A percentile compares a stretch with the other conserved stretches of the same genome.
Conservation (phyloP, 2,113 vertebrate species). For the Sprattus sprattus region DNA sequence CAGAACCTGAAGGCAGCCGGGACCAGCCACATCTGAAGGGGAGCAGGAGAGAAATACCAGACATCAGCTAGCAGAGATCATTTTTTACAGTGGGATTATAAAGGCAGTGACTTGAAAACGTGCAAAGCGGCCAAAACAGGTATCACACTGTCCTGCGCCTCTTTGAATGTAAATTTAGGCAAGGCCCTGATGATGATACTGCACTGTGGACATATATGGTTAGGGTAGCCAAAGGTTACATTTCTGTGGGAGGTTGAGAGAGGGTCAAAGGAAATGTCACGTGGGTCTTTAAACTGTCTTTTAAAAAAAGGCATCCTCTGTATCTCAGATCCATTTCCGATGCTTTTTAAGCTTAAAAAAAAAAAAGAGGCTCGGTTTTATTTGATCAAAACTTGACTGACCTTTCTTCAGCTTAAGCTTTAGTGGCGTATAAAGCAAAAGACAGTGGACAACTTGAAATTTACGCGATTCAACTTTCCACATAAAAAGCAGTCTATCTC, state of each 20-base stretch:
- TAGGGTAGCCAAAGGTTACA: conserved; percentile 21
- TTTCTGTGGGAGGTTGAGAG: conserved; percentile 25
- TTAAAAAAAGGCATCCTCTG: conserved; percentile 37
- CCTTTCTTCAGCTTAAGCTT: conserved; percentile 47
- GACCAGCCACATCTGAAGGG: conserved; percentile 64
- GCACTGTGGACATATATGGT: conserved; percentile 14
- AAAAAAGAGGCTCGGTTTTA: conserved; percentile 52
- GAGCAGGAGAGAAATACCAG: conserved; percentile 29
- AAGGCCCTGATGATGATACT: neutral
- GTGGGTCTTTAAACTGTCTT: conserved; percentile 48
- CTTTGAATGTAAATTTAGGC: neutral
- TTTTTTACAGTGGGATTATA: neutral
- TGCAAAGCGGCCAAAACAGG: neutral
- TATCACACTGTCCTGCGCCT: neutral
- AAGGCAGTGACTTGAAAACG: neutral
- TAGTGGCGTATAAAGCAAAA: conserved; percentile 49
- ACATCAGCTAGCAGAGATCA: conserved; percentile 34
- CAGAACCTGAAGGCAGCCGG: conserved; percentile 63
- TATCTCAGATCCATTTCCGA: conserved; percentile 42
- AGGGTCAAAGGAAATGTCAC: conserved; percentile 43
- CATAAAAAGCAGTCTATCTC: conserved; percentile 72
- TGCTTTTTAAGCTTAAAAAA: conserved; percentile 47
- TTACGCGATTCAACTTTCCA: conserved; percentile 71
- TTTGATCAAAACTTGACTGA: conserved; percentile 51
- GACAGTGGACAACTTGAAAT: conserved; percentile 55